Evolutionary conservation across 53 echinoderm and acorn worm species (phyloP), one percentile per base, ranked within the genome.

Genomic region (Apostichopus leukothele): DNA sequence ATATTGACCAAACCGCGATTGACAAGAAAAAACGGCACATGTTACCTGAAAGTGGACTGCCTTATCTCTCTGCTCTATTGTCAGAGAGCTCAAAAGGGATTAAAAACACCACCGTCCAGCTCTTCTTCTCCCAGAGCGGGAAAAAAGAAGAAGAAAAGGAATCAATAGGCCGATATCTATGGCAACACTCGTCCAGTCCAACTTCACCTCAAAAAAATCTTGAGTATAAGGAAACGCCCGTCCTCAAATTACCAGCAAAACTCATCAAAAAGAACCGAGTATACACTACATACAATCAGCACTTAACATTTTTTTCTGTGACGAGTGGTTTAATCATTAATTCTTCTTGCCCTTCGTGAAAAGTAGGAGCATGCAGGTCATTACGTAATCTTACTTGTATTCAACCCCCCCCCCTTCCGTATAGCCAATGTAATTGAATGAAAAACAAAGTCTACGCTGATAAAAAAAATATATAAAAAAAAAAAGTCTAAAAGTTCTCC

Each of bases 151-250:
- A 39, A 39, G 39, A 39, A 39, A 52, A 51, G 18, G 51, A 79
- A 79, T 79, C 79, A 79, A 79, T 79, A 79, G 52, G 53, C 16
- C 79, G 53, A 79, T 79, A 79, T 79, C 79, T 79, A 79, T 79
- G 79, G 79, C 79, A 79, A 79, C 79, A 7, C 18, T 51, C 51
- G 79, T 51, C 50, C 79, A 6, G 4, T 12, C 20, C n/a, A 50
- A 79, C 53, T 19, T 53, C n/a, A 5, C 4, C n/a, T 19, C 79
- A 52, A 16, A 39, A 39, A 63, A 63, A 13, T 63, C 12, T 16
- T 63, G 63, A 22, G 13, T 50, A 79, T 52, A 79, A 51, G 51
- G 16, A 63, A 63, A 63, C 11, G 63, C 63, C 16, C 63, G 11
- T 63, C 63, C 63, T 16, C 63, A 13, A 11, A 77, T 50, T 53